Evolutionary conservation across 2,888 invertebrate species (phyloP).

Genomic region (Rhopalosiphum nymphaeae): DNA sequence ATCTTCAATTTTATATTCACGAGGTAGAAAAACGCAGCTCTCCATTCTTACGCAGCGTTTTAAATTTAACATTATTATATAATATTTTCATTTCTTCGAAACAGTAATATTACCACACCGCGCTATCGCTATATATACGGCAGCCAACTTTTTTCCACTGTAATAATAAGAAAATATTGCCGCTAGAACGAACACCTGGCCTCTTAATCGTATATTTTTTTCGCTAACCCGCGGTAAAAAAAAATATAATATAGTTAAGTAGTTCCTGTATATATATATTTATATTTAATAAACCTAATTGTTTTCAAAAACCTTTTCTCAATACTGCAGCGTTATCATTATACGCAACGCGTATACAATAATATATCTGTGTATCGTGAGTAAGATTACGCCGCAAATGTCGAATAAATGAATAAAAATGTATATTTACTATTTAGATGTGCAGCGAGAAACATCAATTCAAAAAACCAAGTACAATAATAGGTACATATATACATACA

Average conservation of each 20-base stretch:
- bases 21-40: conserved; percentile 48
- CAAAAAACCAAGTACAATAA: not conserved
- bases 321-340: conserved; percentile 2
- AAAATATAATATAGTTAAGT: conserved; percentile 36
- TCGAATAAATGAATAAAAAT: not conserved
- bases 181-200: conserved; percentile 56
- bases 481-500: not conserved
- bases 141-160: conserved; percentile 9
- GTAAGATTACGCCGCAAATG: not conserved
- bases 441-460: not conserved
- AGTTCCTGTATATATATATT: conserved; percentile 25
- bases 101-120: conserved; percentile 55
- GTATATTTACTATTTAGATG: not conserved
- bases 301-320: conserved; percentile 17
- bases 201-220: conserved; percentile 48
- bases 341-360: not conserved
- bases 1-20: conserved; percentile 54
- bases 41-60: conserved; percentile 2
- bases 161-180: conserved; percentile 53
- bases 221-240: not conserved
- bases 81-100: conserved; percentile 55
- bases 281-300: conserved; percentile 47
- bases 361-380: not conserved
- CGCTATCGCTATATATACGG: not conserved
- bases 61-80: conserved; percentile 54